Percentiles rank a stretch among this genome's conserved stretches.
Conservation (phyloP, 2,113 vertebrate genomes). For the Empidonax alnorum region DNA sequence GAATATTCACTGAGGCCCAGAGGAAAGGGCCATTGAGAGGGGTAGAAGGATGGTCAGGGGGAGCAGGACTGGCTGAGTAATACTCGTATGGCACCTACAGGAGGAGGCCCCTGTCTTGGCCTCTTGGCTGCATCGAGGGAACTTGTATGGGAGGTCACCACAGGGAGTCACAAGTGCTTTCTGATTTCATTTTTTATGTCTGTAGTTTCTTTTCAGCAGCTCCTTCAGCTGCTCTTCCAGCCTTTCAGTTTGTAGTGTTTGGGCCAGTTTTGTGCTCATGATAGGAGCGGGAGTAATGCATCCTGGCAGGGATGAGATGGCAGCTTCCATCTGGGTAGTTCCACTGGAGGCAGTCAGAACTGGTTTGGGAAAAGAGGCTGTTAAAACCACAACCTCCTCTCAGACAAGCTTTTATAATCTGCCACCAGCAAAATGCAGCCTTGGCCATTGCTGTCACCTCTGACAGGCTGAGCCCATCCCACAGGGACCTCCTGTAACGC, state of each 20-base stretch:
- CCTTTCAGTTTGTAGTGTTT: not conserved
- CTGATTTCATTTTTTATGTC: not conserved
- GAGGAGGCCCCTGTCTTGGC: rapidly evolving
- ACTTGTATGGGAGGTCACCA: not conserved
- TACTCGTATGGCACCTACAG: not conserved
- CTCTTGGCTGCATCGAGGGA: not conserved
- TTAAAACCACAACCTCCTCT: not conserved
- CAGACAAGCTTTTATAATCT: not conserved
- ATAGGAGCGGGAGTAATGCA: not conserved
- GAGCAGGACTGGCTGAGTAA: not conserved
- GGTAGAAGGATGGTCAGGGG: not conserved
- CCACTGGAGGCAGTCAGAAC: not conserved
- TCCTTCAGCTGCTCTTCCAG: not conserved
- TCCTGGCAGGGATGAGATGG: not conserved
- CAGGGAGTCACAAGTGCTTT: not conserved
- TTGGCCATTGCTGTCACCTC: not conserved
- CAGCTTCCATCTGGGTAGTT: not conserved
- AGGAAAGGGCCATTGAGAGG: not conserved
- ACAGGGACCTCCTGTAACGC: not conserved
- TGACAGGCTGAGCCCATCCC: not conserved
- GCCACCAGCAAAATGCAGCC: not conserved
- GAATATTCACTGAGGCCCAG: not conserved
- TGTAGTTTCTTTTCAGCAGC: not conserved
- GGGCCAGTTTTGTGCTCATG: not conserved
- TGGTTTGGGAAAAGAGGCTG: conserved; percentile 8